Evolutionary conservation across 1,140 invertebrate genomes (phyloP).

Genomic region (Theocolax elegans): DNA sequence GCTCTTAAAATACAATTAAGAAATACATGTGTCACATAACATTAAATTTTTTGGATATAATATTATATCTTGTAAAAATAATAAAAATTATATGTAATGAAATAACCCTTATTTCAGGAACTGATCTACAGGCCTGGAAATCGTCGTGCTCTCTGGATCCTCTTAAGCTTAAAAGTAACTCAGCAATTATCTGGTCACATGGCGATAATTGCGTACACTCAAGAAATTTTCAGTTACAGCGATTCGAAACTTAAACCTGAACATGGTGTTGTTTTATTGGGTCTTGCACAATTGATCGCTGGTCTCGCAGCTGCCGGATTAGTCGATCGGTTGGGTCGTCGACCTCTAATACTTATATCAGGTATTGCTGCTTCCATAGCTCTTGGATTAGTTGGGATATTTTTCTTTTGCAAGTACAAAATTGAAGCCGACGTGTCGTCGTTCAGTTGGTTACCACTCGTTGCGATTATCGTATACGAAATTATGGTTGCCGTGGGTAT

Average conservation of each 20-base stretch:
- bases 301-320: conserved; percentile 72
- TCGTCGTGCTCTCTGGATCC: conserved; percentile 75
- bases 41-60: too few species aligned
- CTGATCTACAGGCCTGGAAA: conserved; percentile 71
- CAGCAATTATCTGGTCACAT: conserved; percentile 83
- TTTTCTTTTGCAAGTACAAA: conserved; percentile 64
- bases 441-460: conserved; percentile 58
- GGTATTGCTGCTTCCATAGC: conserved; percentile 69
- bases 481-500: conserved; percentile 64
- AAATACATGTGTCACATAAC: too few species aligned
- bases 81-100: too few species aligned
- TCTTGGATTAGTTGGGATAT: conserved; percentile 68
- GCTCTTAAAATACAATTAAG: too few species aligned
- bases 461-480: conserved; percentile 55
- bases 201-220: conserved; percentile 79
- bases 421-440: conserved; percentile 47
- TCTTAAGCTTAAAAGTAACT: conserved; percentile 75
- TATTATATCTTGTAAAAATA: too few species aligned
- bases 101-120: too few species aligned
- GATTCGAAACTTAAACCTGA: conserved; percentile 67
- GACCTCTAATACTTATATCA: conserved; percentile 75
- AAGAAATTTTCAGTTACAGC: conserved; percentile 78
- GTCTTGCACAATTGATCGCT: conserved; percentile 74
- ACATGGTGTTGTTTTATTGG: conserved; percentile 74
- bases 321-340: conserved; percentile 78